Conservation (phyloP, 2,888 invertebrate species). For the Macaria notata region DNA sequence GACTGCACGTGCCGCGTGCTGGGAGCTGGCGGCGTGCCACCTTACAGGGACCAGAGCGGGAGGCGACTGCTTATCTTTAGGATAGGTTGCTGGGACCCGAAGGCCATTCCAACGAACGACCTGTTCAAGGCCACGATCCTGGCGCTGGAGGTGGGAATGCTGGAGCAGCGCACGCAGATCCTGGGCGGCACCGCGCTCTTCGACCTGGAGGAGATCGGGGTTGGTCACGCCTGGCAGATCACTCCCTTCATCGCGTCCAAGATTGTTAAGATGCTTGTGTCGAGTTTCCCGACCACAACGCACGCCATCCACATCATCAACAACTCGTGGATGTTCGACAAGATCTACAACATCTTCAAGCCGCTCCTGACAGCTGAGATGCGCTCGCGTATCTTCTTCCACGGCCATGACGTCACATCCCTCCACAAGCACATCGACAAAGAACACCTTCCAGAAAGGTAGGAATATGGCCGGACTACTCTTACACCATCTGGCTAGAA, state of each 20-base stretch:
- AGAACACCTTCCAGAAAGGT: constrained; percentile 86
- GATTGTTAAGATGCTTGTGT: constrained; percentile 87
- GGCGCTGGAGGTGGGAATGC: constrained; percentile 87
- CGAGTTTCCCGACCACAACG: constrained; percentile 88
- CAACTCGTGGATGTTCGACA: constrained; percentile 91
- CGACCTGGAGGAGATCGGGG: constrained; percentile 86
- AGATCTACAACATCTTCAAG: constrained; percentile 89
- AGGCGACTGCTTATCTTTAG: constrained; percentile 87
- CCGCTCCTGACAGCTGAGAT: constrained; percentile 87
- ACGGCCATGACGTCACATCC: constrained; percentile 87
- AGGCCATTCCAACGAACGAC: constrained; percentile 84
- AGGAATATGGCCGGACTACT: constrained; percentile 87
- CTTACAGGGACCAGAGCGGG: constrained; percentile 89
- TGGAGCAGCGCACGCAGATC: constrained; percentile 89
- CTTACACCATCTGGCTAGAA: constrained; percentile 89
- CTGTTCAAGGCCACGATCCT: constrained; percentile 87
- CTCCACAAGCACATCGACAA: constrained; percentile 88
- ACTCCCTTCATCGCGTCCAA: constrained; percentile 87
- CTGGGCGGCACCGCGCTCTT: constrained; percentile 90
- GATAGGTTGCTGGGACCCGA: constrained; percentile 90
- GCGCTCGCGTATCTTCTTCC: constrained; percentile 86
- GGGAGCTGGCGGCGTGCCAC: constrained; percentile 69
- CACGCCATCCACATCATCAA: constrained; percentile 90
- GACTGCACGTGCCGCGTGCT: no score
- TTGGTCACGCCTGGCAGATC: constrained; percentile 88